Conservation (phyloP, 2,888 invertebrate genomes). For the Geotrupes spiniger region DNA sequence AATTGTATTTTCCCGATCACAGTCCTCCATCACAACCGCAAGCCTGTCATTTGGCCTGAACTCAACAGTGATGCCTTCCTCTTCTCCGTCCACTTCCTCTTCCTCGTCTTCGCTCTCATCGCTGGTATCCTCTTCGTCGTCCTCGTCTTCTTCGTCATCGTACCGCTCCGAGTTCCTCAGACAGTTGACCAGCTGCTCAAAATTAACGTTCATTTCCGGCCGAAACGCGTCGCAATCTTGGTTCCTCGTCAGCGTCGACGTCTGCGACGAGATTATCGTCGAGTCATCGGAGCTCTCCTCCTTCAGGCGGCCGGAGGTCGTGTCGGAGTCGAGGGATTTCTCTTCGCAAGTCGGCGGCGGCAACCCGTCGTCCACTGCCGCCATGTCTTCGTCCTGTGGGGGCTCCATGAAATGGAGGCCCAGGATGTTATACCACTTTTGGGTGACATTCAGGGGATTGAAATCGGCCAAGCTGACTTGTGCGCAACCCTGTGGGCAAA, state of each 20-base stretch:
- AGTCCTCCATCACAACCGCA: constrained; percentile 55
- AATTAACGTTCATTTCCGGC: constrained; percentile 49
- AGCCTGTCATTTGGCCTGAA: constrained; percentile 44
- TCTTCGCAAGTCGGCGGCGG: not conserved
- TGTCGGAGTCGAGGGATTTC: constrained; percentile 37
- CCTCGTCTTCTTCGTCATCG: constrained; percentile 45
- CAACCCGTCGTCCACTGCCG: not conserved
- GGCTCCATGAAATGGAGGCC: constrained; percentile 75
- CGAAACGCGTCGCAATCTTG: constrained; percentile 60
- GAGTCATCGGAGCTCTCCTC: constrained; percentile 97
- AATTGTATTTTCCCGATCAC: constrained; percentile 57
- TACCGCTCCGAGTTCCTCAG: constrained; percentile 41
- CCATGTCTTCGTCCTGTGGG: constrained; percentile 10
- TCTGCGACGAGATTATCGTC: constrained; percentile 94
- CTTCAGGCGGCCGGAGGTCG: constrained; percentile 43
- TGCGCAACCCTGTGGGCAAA: constrained; percentile 75
- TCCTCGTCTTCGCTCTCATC: constrained; percentile 50
- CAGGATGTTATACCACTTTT: constrained; percentile 94
- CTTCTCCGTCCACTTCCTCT: constrained; percentile 49
- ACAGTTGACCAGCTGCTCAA: constrained; percentile 55
- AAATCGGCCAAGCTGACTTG: constrained; percentile 96
- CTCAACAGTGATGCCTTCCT: constrained; percentile 47
- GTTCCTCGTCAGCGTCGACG: constrained; percentile 91
- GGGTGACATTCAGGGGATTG: constrained; percentile 74
- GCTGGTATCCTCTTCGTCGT: constrained; percentile 46